Conservation (phyloP, 92 coral and sea anemone species). For the Scolanthus callimorphus region DNA sequence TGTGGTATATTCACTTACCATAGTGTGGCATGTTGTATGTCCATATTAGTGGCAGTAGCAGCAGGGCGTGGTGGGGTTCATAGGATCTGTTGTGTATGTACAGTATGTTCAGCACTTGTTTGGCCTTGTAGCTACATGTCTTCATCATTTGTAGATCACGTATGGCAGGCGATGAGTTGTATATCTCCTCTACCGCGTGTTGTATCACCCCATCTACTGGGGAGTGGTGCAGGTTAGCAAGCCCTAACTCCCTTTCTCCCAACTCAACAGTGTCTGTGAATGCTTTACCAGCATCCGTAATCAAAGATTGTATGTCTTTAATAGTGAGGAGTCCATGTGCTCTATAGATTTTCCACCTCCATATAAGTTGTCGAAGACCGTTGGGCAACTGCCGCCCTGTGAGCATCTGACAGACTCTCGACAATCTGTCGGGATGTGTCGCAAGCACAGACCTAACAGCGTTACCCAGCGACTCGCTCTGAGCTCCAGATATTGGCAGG, state of each 20-base stretch:
- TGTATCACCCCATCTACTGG: constrained; percentile 63
- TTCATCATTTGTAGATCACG: constrained; percentile 49
- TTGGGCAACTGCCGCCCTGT: constrained; percentile 68
- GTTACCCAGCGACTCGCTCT: constrained; percentile 58
- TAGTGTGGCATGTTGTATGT: constrained; percentile 5
- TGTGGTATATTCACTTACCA: too few relatives aligned
- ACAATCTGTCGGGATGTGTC: constrained; percentile 44
- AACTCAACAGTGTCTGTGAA: constrained; percentile 22
- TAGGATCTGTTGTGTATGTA: constrained; percentile 57
- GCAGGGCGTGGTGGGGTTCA: constrained; percentile 75
- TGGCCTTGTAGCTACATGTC: constrained; percentile 35
- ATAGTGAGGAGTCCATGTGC: constrained; percentile 7
- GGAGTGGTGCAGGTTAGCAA: constrained; percentile 31
- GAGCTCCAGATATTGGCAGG: too few relatives aligned
- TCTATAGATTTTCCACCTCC: constrained; percentile 43
- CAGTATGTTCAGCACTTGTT: constrained; percentile 54
- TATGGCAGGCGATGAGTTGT: constrained; percentile 51
- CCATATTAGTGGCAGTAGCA: constrained; percentile 62
- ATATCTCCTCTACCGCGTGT: constrained; percentile 60
- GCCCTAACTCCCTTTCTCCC: constrained; percentile 50
- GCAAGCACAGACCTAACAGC: constrained; percentile 49
- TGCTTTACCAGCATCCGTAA: constrained; percentile 18
- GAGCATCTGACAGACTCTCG: constrained; percentile 54
- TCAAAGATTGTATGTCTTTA: constrained; percentile 4
- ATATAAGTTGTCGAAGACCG: constrained; percentile 55